Evolutionary conservation across 2,113 vertebrate genomes (phyloP).

Genomic region (Apistogramma diplotaenia): DNA sequence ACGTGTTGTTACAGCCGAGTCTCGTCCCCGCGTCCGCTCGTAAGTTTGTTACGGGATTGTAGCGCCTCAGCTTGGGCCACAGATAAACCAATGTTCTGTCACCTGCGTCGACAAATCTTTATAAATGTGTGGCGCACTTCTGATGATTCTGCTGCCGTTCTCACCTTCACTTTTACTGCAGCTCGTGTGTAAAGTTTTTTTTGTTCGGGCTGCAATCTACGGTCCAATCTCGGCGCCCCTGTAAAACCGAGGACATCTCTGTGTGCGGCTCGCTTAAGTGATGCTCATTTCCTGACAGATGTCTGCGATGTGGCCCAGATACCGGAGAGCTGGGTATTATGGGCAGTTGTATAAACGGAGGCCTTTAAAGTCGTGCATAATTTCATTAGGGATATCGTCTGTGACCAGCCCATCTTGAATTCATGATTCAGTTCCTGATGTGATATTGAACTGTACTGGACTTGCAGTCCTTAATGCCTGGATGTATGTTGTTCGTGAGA

Average conservation of each 20-base stretch:
- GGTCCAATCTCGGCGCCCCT: slow-evolving; percentile 42
- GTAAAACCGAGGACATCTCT: slow-evolving; percentile 62
- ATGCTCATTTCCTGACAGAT: slow-evolving; percentile 59
- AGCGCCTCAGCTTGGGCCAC: neutral
- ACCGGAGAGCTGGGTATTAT: slow-evolving; percentile 39
- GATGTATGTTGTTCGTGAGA: neutral
- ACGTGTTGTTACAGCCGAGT: neutral
- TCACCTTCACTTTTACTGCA: slow-evolving; percentile 59
- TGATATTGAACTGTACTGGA: neutral
- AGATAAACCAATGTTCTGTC: slow-evolving; percentile 33
- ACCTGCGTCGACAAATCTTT: slow-evolving; percentile 43
- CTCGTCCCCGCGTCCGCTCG: slow-evolving; percentile 5
- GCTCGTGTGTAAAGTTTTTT: slow-evolving; percentile 61
- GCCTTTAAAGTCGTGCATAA: slow-evolving; percentile 46
- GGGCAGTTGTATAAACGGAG: slow-evolving; percentile 21
- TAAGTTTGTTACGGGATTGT: slow-evolving; percentile 7
- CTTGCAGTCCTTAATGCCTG: neutral
- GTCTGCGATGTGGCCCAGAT: slow-evolving; percentile 47
- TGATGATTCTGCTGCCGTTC: slow-evolving; percentile 32
- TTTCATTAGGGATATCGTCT: slow-evolving; percentile 44
- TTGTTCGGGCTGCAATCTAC: slow-evolving; percentile 49
- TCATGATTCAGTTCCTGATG: neutral
- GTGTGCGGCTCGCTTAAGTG: slow-evolving; percentile 29
- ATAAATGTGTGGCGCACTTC: slow-evolving; percentile 30
- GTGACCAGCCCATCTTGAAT: neutral